These are phyloP conservation scores for Anodontia alba DNA, from an alignment of 2,888 invertebrate genomes.

Conservation along the genomic window DNA sequence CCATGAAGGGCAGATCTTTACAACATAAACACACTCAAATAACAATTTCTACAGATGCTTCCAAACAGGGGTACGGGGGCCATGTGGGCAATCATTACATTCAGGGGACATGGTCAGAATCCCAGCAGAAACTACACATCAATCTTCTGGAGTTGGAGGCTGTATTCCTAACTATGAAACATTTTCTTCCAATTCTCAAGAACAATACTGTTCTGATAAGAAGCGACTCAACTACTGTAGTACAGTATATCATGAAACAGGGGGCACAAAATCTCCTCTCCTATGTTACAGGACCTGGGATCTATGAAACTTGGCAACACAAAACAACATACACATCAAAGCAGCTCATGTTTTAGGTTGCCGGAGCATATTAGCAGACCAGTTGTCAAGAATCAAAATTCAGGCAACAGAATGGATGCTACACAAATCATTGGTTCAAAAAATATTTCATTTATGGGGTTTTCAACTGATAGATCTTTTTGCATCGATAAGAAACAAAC, in stretches of 20 bases:
- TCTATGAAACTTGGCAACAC: slow-evolving; percentile 14
- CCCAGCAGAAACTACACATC: slow-evolving; percentile 22
- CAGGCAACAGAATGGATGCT: slow-evolving; percentile 38
- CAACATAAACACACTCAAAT: no score
- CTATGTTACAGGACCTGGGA: slow-evolving; percentile 20
- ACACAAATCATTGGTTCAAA: slow-evolving; percentile 17
- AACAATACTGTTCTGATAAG: slow-evolving; percentile 24
- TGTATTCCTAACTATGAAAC: slow-evolving; percentile 13
- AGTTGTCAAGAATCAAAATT: slow-evolving; percentile 8
- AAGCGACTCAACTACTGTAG: slow-evolving; percentile 40
- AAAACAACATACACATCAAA: not conserved
- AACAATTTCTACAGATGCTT: not conserved
- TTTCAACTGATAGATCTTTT: slow-evolving; percentile 38
- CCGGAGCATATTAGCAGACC: slow-evolving; percentile 25
- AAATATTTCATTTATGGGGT: not conserved
- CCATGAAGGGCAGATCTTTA: no score
- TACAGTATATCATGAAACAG: slow-evolving; percentile 45
- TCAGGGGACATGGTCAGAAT: slow-evolving; percentile 23
- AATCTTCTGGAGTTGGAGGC: slow-evolving; percentile 14
- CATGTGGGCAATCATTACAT: slow-evolving; percentile 20
- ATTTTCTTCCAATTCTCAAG: slow-evolving; percentile 19
- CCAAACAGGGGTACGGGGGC: slow-evolving; percentile 18
- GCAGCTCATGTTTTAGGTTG: slow-evolving; percentile 36
- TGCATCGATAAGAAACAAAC: slow-evolving; percentile 34
- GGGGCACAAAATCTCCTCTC: slow-evolving; percentile 41